Conservation (phyloP, 2,113 vertebrate genomes). For the Takifugu flavidus region DNA sequence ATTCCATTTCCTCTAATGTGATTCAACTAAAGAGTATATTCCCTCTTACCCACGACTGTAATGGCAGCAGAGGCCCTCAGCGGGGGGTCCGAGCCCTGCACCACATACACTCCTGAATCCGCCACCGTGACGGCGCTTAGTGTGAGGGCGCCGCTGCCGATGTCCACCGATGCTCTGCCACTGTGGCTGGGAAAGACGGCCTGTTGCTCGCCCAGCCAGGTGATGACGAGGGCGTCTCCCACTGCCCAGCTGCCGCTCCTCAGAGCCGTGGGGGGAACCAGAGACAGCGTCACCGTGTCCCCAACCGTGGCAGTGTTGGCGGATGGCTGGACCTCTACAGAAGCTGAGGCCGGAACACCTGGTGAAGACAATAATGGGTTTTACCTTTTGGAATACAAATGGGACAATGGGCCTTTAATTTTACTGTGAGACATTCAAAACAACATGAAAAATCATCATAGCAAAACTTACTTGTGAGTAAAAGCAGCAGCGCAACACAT, state of each 20-base stretch:
- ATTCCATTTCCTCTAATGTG: not conserved
- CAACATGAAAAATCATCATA: too few relatives aligned
- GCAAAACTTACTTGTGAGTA: too few relatives aligned
- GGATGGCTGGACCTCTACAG: constrained; percentile 44
- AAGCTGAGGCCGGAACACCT: constrained; percentile 23
- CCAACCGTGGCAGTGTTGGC: constrained; percentile 37
- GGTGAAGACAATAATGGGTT: not conserved
- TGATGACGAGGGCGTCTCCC: constrained; percentile 36
- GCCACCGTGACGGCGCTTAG: constrained; percentile 35
- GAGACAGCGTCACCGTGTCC: constrained; percentile 38
- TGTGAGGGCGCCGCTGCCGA: constrained; percentile 41
- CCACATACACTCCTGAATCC: constrained; percentile 52
- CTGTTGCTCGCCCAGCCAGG: constrained; percentile 34
- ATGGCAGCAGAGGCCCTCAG: constrained; percentile 28
- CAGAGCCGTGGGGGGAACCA: constrained; percentile 17
- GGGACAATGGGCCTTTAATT: too few relatives aligned
- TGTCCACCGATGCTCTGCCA: constrained; percentile 36
- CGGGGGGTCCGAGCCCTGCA: constrained; percentile 29
- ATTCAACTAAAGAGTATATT: not conserved
- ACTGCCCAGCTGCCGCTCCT: constrained; percentile 44
- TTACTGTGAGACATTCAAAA: too few relatives aligned
- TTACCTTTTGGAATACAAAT: too few relatives aligned
- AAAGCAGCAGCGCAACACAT: too few relatives aligned
- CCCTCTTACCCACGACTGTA: constrained; percentile 47
- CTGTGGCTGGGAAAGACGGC: constrained; percentile 18